Evolutionary conservation across 1,140 invertebrate genomes (phyloP).

Genomic region (Campoletis sonorensis): DNA sequence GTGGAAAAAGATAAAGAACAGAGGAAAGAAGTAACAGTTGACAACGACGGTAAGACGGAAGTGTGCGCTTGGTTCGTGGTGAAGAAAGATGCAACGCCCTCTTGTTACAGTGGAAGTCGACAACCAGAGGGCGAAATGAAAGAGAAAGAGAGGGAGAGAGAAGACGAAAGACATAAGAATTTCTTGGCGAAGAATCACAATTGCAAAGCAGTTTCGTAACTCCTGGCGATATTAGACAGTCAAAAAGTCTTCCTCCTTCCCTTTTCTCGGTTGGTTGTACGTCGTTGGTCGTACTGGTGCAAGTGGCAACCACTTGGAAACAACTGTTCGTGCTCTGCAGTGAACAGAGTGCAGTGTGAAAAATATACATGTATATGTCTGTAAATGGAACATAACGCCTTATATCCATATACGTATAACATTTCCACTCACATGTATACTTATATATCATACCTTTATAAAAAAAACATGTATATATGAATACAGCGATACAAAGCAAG

Average conservation of each 20-base stretch:
- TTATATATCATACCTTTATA: background rate
- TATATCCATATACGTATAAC: background rate
- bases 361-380: background rate
- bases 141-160: slow-evolving; percentile 10
- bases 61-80: slow-evolving; percentile 20
- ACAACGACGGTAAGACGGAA: slow-evolving; percentile 27
- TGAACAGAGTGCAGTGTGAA: background rate
- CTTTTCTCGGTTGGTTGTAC: slow-evolving; percentile 34
- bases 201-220: slow-evolving; percentile 65
- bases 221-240: slow-evolving; percentile 59
- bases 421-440: background rate
- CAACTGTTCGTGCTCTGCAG: slow-evolving; percentile 46
- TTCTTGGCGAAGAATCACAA: slow-evolving; percentile 59
- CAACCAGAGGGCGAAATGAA: slow-evolving; percentile 3
- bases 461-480: background rate
- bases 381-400: too few species aligned
- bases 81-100: slow-evolving; percentile 18
- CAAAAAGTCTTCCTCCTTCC: slow-evolving; percentile 42
- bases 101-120: slow-evolving; percentile 2
- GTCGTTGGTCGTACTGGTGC: slow-evolving; percentile 35
- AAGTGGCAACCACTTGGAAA: slow-evolving; percentile 52
- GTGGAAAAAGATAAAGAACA: slow-evolving; percentile 20
- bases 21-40: slow-evolving; percentile 6
- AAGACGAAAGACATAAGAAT: slow-evolving; percentile 47
- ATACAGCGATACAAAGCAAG: background rate